Conservation (phyloP, 2,113 vertebrate genomes). For the Chaetorhynchus papuensis region DNA sequence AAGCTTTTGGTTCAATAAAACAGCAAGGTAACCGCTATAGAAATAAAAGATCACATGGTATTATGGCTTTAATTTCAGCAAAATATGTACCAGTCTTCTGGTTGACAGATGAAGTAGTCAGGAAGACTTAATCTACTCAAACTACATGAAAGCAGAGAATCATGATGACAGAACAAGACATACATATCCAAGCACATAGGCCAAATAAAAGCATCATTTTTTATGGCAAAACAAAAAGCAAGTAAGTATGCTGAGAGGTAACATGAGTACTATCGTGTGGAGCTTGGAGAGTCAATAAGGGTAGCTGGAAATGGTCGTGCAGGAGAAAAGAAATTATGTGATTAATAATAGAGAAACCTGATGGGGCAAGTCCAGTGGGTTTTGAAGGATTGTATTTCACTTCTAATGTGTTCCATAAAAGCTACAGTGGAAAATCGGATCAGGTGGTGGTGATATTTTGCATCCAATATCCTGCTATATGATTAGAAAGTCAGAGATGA, state of each 20-base stretch:
- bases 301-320: background rate
- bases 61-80: background rate
- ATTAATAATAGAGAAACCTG: background rate
- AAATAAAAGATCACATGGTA: background rate
- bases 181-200: background rate
- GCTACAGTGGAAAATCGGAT: background rate
- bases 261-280: background rate
- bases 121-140: constrained; percentile 2
- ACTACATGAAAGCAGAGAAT: background rate
- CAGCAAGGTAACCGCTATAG: background rate
- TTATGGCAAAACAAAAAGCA: background rate
- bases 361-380: background rate
- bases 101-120: background rate
- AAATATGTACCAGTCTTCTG: background rate
- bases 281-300: background rate
- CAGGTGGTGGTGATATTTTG: background rate
- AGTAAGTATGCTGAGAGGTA: background rate
- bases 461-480: background rate
- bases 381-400: background rate
- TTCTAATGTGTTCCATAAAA: constrained; percentile 8
- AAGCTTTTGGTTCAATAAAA: background rate
- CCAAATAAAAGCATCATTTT: background rate
- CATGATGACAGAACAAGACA: background rate
- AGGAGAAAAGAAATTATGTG: background rate
- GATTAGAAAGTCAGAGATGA: background rate